Conservation (phyloP, 2,888 invertebrate species). For the Boloria euphrosyne region DNA sequence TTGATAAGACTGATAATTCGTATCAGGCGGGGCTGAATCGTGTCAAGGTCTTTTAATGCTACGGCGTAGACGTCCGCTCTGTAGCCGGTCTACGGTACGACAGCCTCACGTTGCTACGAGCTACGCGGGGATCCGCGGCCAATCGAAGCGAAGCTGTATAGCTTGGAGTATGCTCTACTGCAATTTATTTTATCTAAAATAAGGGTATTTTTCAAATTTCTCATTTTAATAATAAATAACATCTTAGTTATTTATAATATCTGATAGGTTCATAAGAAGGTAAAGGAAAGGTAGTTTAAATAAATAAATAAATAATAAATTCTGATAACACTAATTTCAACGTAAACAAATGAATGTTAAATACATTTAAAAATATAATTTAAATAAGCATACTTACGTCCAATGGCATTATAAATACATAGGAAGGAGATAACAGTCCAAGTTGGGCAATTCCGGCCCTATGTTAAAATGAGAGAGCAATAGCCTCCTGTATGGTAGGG, state of each 20-base stretch:
- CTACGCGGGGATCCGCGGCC: constrained; percentile 78
- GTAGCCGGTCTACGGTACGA: constrained; percentile 76
- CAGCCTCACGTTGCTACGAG: constrained; percentile 79
- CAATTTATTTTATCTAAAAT: constrained; percentile 21
- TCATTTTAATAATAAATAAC: too few relatives aligned
- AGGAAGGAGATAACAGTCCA: constrained; percentile 65
- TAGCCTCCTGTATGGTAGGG: constrained; percentile 42
- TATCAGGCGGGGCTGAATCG: constrained; percentile 68
- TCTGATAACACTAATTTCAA: too few relatives aligned
- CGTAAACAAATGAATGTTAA: background rate
- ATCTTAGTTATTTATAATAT: too few relatives aligned
- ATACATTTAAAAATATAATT: constrained; percentile 30
- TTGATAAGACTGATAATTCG: constrained; percentile 40
- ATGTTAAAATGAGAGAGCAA: constrained; percentile 54
- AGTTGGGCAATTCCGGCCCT: constrained; percentile 58
- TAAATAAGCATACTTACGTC: constrained; percentile 44
- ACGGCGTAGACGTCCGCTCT: constrained; percentile 74
- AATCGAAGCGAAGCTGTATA: constrained; percentile 79
- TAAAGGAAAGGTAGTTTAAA: too few relatives aligned
- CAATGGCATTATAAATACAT: constrained; percentile 51
- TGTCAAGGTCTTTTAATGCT: constrained; percentile 68
- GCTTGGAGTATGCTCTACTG: constrained; percentile 63
- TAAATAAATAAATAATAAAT: too few relatives aligned
- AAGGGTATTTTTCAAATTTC: background rate
- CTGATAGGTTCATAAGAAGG: too few relatives aligned